phyloP scores from a whole-genome alignment of 2,888 invertebrate genomes.

The Yponomeuta cagnagella region DNA sequence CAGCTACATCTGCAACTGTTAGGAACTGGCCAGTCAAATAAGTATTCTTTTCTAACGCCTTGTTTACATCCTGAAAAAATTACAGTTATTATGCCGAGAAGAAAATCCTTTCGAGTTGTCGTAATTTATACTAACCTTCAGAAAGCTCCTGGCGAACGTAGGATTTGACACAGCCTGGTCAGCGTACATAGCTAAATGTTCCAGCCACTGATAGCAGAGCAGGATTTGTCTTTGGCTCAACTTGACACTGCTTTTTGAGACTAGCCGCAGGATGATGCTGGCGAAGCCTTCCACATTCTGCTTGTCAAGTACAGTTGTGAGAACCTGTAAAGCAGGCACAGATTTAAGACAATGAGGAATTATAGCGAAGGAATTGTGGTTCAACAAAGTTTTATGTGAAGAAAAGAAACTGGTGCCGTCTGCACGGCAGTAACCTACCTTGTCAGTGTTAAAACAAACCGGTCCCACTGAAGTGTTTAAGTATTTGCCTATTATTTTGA shows the following conservation, averaged over 20 bases:
- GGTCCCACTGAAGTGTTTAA: slow-evolving; percentile 68
- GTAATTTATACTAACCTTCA: slow-evolving; percentile 53
- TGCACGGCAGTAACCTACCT: slow-evolving; percentile 36
- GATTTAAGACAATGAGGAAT: slow-evolving; percentile 10
- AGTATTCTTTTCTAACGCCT: slow-evolving; percentile 47
- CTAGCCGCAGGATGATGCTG: slow-evolving; percentile 67
- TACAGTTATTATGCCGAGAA: too few species aligned
- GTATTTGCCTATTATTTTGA: slow-evolving; percentile 72
- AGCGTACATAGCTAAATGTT: slow-evolving; percentile 75
- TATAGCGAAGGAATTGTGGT: not conserved
- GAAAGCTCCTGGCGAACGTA: slow-evolving; percentile 58
- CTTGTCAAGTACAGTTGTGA: slow-evolving; percentile 59
- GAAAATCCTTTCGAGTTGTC: not conserved
- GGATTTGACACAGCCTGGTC: slow-evolving; percentile 64
- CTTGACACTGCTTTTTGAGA: slow-evolving; percentile 50
- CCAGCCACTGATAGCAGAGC: slow-evolving; percentile 80
- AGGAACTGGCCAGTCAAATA: slow-evolving; percentile 56
- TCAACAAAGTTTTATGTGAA: slow-evolving; percentile 12
- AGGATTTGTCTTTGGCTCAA: slow-evolving; percentile 58
- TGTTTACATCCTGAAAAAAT: slow-evolving; percentile 58
- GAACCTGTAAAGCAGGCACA: slow-evolving; percentile 48
- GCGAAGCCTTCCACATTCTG: slow-evolving; percentile 68
- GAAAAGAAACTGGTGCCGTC: not conserved
- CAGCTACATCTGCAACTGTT: slow-evolving; percentile 81
- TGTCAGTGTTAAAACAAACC: slow-evolving; percentile 71